Conservation (phyloP, 2,113 vertebrate genomes). For the Pithys albifrons region DNA sequence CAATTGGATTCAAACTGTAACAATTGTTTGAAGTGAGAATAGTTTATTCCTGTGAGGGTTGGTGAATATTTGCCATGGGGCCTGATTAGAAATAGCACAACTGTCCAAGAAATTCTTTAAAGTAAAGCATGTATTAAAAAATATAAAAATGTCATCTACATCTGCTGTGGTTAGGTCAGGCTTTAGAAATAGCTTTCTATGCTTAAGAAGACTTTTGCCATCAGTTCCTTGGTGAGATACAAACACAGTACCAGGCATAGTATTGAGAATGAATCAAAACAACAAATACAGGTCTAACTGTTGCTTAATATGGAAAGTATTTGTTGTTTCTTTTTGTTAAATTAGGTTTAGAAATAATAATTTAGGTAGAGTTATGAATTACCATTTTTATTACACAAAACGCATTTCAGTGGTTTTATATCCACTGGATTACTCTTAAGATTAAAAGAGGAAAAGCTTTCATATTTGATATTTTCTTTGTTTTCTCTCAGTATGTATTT, state of each 20-base stretch:
- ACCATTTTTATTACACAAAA: neutral
- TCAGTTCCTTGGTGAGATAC: neutral
- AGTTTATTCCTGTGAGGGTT: slow-evolving; percentile 79
- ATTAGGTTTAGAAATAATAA: neutral
- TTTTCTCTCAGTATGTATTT: neutral
- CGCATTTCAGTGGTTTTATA: neutral
- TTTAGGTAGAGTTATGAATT: neutral
- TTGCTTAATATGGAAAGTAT: neutral
- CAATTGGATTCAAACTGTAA: slow-evolving; percentile 87
- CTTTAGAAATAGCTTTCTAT: neutral
- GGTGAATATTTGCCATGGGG: slow-evolving; percentile 70
- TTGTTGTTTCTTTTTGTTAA: neutral
- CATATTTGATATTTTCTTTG: neutral
- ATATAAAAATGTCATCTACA: neutral
- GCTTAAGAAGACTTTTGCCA: neutral
- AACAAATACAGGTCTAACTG: neutral
- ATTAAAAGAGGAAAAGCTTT: neutral
- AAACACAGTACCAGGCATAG: neutral
- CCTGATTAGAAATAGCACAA: slow-evolving; percentile 70
- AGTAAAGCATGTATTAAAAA: slow-evolving; percentile 22
- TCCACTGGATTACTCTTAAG: neutral
- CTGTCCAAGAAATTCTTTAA: slow-evolving; percentile 72
- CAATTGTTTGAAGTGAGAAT: slow-evolving; percentile 86
- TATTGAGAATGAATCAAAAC: neutral
- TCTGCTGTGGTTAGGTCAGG: slow-evolving; percentile 3